Base-by-base conservation (phyloP, 2,888 invertebrate species). In the Helleia helle region DNA sequence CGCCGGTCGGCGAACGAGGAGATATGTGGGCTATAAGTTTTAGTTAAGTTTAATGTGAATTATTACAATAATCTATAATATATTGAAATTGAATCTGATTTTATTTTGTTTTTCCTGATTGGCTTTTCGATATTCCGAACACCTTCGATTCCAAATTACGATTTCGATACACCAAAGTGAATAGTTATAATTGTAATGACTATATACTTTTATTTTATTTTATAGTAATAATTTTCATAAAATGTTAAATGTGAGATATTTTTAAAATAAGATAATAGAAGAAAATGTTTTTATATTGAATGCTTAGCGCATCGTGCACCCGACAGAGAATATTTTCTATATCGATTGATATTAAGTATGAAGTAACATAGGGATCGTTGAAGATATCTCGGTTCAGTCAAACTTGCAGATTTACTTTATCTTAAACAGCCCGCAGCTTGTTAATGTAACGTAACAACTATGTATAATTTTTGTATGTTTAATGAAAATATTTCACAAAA, bases 61-160 rank as follows among this genome's bases (percentile, higher is more conserved):
- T 77, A 77, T 77, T 83, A 83, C 81, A 79, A 83, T 83, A 83
- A 83, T 81, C 83, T 83, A 83, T 83, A 83, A 83, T 83, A 83
- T 83, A 83, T 83, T 83, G 81, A 83, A 80, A 83, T 80, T 83
- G 80, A 83, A 81, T 80, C 81, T 77, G 83, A 74, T 75, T 80
- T 77, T 80, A 66, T 77, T 79, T 80, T 76, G 79, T 80, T 79
- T 80, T 83, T 76, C 68, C 71, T 63, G 72, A 81, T 83, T 81
- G 81, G 81, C 80, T 68, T 69, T 69, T 72, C 69, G 62, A 59
- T 55, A 64, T 65, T 69, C 56, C 58, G 44, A 52, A 61, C 58
- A 60, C 66, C 65, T 64, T 43, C 36, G 49, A 59, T 63, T 63
- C 63, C 61, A 54, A 55, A 54, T 52, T 51, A 54, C 41, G 28